phyloP scores from a whole-genome alignment of 2,888 invertebrate species.

The Ennomos erosarius region DNA sequence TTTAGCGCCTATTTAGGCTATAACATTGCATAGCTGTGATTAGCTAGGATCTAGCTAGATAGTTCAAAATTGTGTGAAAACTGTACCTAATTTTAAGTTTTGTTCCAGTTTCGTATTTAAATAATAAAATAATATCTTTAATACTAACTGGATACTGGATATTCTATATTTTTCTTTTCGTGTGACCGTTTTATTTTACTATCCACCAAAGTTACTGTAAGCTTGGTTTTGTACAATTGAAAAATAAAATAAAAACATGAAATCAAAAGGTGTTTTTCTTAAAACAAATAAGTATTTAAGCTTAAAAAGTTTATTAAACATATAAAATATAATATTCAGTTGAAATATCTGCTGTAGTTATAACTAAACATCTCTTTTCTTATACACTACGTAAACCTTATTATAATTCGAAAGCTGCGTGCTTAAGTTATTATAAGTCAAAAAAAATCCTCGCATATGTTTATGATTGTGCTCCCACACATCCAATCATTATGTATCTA shows the following conservation, averaged over 20 bases:
- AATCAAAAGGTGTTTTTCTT: not conserved
- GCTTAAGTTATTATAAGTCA: slow-evolving; percentile 1
- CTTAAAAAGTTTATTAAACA: slow-evolving; percentile 34
- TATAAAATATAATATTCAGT: slow-evolving; percentile 30
- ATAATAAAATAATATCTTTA: not conserved
- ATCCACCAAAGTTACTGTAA: slow-evolving; percentile 14
- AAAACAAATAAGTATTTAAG: not conserved
- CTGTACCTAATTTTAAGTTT: not conserved
- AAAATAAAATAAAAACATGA: slow-evolving; percentile 14
- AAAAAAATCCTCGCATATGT: no score
- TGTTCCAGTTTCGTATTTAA: not conserved
- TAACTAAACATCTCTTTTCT: slow-evolving; percentile 24
- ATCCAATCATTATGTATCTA: no score
- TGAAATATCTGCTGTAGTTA: slow-evolving; percentile 23
- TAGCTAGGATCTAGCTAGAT: no score
- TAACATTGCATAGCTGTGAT: no score
- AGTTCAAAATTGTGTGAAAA: no score
- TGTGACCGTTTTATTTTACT: no score
- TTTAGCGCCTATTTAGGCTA: no score
- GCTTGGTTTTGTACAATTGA: slow-evolving; percentile 21
- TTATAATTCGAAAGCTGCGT: slow-evolving; percentile 15
- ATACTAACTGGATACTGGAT: not conserved
- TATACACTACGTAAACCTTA: slow-evolving; percentile 21
- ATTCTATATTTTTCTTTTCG: slow-evolving; percentile 2
- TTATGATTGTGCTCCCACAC: no score